Evolutionary conservation across 2,797 vertebrate species (phyloP), one percentile per base, ranked within the genome.

Genomic region (Psittacula echo): DNA sequence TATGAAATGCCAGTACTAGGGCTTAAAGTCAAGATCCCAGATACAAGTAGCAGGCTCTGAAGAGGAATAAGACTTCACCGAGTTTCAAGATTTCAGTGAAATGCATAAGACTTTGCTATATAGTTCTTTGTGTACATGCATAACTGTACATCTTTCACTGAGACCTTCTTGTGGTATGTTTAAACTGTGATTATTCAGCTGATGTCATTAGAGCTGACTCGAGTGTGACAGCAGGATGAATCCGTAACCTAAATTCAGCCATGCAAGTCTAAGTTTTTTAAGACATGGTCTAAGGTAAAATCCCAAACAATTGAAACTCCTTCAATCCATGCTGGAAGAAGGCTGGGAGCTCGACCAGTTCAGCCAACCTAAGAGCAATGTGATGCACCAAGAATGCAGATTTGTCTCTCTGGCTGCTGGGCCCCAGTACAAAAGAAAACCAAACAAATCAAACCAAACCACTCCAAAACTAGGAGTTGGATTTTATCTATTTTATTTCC

Each of bases 51-150:
- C 11, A 44, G 22, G 4, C 1, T 74, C 5, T 84, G 48, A 65
- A 45, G 10, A 39, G 3, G 3, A 84, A 41, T 39, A 83, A 42
- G 5, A 1, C 24, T 72, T 87, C 29, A 11, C 3, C 19, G 15
- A 27, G 5, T 62, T 66, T 73, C 2, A 5, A 5, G 26, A 54
- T 39, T 85, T 70, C 39, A 70, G 30, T 72, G 26, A 78, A 66
- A 81, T 56, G 4, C 5, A 41, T 13, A 17, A 85, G 61, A 51
- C 17, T 17, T 54, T 80, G 6, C 11, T 58, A 32, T 37, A 23
- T 7, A 50, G n/a, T 13, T 76, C 39, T 45, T 48, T 71, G 10
- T n/a, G 15, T 44, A 26, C 0, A 0, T 45, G 10, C 7, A 9
- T 42, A 82, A 14, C 5, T 74, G 21, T 62, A 10, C 2, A 27